Conservation (phyloP, 2,888 invertebrate species). For the Bruchidius siliquastri region DNA sequence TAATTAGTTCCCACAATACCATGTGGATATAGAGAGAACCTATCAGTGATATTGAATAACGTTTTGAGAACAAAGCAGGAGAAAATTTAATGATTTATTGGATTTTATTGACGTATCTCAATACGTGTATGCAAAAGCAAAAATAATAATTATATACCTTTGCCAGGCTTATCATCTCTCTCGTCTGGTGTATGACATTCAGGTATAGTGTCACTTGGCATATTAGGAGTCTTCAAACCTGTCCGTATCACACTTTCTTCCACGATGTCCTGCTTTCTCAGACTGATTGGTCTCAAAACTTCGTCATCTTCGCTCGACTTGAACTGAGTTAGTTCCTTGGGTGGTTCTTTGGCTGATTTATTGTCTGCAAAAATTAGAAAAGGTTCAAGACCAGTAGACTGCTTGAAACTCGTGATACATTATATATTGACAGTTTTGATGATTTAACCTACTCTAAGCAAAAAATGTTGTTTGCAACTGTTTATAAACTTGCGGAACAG, state of each 20-base stretch:
- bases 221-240: conserved; percentile 50
- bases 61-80: too few relatives aligned
- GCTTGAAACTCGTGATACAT: too few relatives aligned
- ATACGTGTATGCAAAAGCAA: neutral
- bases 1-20: too few relatives aligned
- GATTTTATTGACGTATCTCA: neutral
- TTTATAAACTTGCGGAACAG: too few relatives aligned
- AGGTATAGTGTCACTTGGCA: conserved; percentile 34
- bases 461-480: too few relatives aligned
- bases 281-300: conserved; percentile 48
- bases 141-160: conserved; percentile 1
- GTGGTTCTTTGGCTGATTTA: conserved; percentile 39
- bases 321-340: conserved; percentile 60
- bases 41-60: too few relatives aligned
- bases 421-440: too few relatives aligned
- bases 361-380: conserved; percentile 1
- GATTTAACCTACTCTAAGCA: too few relatives aligned
- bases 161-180: conserved; percentile 18
- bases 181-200: conserved; percentile 41
- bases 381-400: neutral
- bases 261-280: conserved; percentile 52
- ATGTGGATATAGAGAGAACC: too few relatives aligned
- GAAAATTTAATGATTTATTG: too few relatives aligned
- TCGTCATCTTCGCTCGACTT: conserved; percentile 55
- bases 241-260: conserved; percentile 60